Base-by-base conservation (phyloP, 2,797 vertebrate genomes). In the Allobates femoralis region DNA sequence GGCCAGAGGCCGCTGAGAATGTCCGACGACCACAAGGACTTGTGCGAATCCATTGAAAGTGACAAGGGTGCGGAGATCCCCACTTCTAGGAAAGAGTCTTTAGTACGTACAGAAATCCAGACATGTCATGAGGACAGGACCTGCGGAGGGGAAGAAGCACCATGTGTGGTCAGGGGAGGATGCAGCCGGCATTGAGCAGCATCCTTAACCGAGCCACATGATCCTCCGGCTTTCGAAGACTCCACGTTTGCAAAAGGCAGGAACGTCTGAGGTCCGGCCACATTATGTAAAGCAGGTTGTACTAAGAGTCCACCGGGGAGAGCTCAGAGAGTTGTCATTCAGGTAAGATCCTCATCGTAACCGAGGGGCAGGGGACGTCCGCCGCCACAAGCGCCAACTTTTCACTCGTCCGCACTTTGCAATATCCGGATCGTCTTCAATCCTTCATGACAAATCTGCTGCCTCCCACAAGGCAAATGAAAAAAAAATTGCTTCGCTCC, bases 31-130 rank as follows among this genome's bases (percentile, higher is more conserved):
- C 96, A 96, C 85, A 96, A 96, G 1, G 94, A 93, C 28, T 91
- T 92, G 89, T 96, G 96, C 28, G 97, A 97, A 94, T 99, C 97
- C 98, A 99, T 99, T 84, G 83, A 88, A 81, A 79, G 78, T 50
- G 86, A 30, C 82, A 85, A 51, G 23, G n/a, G 64, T 34, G 11
- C 41, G n/a, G 56, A 23, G 58, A 23, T 50, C 56, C 88, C 60
- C 18, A 50, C 76, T 41, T 51, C 37, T 75, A 55, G 28, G 8
- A 73, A 75, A 32, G 23, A 34, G 34, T 26, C 10, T 7, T 81
- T 88, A 87, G 71, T 77, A 66, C 81, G 86, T 78, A 83, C 82
- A 34, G 51, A 32, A 71, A 37, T 23, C 30, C 1, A n/a, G 67
- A 53, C 58, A 69, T 34, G n/a, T n/a, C 46, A 30, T n/a, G 5